phyloP scores from a whole-genome alignment of 2,888 invertebrate species.

The Rhaphigaster nebulosa region DNA sequence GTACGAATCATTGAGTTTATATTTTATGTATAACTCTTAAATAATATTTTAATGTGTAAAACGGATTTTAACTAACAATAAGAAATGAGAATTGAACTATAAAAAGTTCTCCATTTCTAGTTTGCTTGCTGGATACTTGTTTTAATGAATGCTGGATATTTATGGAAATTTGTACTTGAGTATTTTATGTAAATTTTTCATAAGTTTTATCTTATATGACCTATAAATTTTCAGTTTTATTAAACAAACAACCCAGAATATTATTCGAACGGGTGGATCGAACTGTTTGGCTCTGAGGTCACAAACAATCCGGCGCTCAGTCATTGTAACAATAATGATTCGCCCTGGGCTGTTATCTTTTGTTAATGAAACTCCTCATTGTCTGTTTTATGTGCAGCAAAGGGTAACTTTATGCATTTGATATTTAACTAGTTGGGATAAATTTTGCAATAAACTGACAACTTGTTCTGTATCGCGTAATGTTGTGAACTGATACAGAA shows the following conservation, averaged over 20 bases:
- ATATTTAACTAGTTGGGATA: background rate
- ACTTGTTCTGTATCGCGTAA: no score
- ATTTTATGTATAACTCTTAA: no score
- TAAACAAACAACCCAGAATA: background rate
- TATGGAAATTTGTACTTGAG: no score
- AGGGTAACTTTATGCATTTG: background rate
- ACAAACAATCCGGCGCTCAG: background rate
- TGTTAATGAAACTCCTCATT: slow-evolving; percentile 35
- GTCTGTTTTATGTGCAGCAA: background rate
- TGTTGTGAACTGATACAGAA: background rate
- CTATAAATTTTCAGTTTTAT: background rate
- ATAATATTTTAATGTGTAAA: no score
- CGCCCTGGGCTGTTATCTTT: slow-evolving; percentile 16
- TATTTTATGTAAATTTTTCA: no score
- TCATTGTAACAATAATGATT: background rate
- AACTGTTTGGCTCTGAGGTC: background rate
- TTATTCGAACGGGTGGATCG: background rate
- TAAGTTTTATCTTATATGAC: no score
- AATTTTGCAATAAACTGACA: background rate
- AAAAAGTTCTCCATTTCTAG: no score
- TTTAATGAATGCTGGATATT: no score
- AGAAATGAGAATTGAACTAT: no score
- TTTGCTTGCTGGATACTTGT: no score
- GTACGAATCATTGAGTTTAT: no score
- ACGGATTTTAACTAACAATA: no score